Evolutionary conservation across 2,113 vertebrate genomes (phyloP).

Genomic region (Nothoprocta pentlandii): DNA sequence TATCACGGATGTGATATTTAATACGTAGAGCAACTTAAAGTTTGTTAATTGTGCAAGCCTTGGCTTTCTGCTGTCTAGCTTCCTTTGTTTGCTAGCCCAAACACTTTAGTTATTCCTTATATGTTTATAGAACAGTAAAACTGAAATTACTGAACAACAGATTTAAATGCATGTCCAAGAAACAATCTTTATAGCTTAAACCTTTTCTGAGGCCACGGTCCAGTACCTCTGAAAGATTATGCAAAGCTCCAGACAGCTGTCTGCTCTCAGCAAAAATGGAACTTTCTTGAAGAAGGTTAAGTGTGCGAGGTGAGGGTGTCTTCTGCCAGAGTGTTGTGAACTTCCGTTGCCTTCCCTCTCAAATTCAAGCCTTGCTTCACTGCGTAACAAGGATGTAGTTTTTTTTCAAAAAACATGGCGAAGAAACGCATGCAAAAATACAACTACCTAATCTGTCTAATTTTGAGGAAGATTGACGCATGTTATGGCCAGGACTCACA

Average conservation of each 20-base stretch:
- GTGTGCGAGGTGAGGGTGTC: not conserved
- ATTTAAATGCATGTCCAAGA: not conserved
- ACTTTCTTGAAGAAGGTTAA: not conserved
- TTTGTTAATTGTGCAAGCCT: not conserved
- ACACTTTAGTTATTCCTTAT: not conserved
- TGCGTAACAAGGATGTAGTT: not conserved
- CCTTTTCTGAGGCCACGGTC: not conserved
- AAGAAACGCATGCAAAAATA: rapidly evolving
- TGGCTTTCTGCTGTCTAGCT: not conserved
- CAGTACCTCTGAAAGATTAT: not conserved
- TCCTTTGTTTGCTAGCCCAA: not conserved
- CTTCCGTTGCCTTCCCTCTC: not conserved
- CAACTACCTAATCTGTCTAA: not conserved
- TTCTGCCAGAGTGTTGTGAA: not conserved
- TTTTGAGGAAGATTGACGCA: not conserved
- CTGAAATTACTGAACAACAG: not conserved
- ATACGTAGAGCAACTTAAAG: not conserved
- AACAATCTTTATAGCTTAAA: not conserved
- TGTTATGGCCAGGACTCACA: rapidly evolving
- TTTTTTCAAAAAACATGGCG: not conserved
- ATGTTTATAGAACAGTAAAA: not conserved
- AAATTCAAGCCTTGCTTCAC: not conserved
- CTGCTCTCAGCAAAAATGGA: not conserved
- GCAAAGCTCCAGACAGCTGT: not conserved
- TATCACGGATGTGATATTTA: not conserved